These are phyloP conservation scores for Orchesella cincta DNA, from an alignment of 1,140 invertebrate species.

Conservation along the genomic window DNA sequence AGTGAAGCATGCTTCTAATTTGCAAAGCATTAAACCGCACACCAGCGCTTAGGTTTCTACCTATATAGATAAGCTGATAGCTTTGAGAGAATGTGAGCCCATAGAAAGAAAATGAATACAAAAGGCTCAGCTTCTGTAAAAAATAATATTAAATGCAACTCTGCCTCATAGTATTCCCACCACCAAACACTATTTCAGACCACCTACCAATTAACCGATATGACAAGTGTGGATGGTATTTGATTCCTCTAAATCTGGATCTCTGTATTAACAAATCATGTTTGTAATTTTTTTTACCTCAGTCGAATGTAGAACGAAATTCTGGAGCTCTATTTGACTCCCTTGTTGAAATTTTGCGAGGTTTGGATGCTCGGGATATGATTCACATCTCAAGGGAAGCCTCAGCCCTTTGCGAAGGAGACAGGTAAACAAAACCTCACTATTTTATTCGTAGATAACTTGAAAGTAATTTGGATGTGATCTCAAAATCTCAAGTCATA, in stretches of 20 bases:
- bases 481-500: too few relatives aligned
- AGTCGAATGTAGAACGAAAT: slow-evolving; percentile 40
- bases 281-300: neutral
- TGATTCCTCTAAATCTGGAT: neutral
- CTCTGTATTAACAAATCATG: neutral
- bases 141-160: too few relatives aligned
- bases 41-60: too few relatives aligned
- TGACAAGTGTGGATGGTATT: neutral
- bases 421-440: slow-evolving; percentile 43
- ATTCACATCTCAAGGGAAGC: slow-evolving; percentile 44
- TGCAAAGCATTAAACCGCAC: neutral
- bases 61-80: too few relatives aligned
- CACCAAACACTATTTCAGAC: too few relatives aligned
- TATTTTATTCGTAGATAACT: neutral
- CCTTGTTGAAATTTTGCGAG: slow-evolving; percentile 38
- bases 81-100: too few relatives aligned
- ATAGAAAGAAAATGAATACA: too few relatives aligned
- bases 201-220: too few relatives aligned
- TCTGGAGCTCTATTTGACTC: slow-evolving; percentile 46
- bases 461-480: too few relatives aligned
- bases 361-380: slow-evolving; percentile 36
- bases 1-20: slow-evolving; percentile 10
- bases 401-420: slow-evolving; percentile 46
- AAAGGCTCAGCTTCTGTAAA: too few relatives aligned
- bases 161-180: too few relatives aligned